Percentiles rank a stretch among this genome's conserved stretches.
These are phyloP conservation scores for Chionis minor DNA, from an alignment of 2,113 vertebrate genomes.

Conservation along the genomic window DNA sequence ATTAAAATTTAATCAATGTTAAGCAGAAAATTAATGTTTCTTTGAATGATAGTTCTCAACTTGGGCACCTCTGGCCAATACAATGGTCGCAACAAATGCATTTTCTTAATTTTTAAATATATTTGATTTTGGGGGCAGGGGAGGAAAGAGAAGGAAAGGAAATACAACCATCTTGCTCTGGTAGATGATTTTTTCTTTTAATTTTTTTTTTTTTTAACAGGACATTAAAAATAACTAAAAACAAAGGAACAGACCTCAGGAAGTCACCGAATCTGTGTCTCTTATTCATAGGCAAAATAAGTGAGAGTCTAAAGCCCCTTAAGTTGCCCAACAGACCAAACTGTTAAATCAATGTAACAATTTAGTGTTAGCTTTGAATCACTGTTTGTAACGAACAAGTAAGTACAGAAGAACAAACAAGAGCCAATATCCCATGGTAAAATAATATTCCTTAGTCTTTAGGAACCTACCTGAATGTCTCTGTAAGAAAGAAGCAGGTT, in stretches of 20 bases:
- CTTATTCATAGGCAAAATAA: neutral
- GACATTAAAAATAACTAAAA: neutral
- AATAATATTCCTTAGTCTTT: neutral
- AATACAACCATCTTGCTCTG: neutral
- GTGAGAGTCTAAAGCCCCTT: neutral
- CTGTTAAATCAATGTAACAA: neutral
- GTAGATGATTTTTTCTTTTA: neutral
- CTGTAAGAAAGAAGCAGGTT: conserved; percentile 95
- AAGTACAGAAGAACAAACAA: neutral
- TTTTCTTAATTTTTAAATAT: neutral
- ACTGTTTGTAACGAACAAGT: neutral
- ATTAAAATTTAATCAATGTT: too few species aligned
- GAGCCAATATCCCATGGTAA: neutral
- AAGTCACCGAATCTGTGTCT: neutral
- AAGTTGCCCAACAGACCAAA: neutral
- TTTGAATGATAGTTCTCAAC: neutral
- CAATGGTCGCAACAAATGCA: neutral
- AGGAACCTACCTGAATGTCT: conserved; percentile 88
- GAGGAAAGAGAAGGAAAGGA: neutral
- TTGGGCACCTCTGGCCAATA: neutral
- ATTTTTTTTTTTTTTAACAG: neutral
- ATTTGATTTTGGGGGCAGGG: fast-evolving
- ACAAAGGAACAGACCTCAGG: neutral
- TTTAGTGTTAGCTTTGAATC: neutral
- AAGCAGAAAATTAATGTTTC: neutral